Conservation (phyloP, 2,113 vertebrate genomes). For the Entelurus aequoreus region DNA sequence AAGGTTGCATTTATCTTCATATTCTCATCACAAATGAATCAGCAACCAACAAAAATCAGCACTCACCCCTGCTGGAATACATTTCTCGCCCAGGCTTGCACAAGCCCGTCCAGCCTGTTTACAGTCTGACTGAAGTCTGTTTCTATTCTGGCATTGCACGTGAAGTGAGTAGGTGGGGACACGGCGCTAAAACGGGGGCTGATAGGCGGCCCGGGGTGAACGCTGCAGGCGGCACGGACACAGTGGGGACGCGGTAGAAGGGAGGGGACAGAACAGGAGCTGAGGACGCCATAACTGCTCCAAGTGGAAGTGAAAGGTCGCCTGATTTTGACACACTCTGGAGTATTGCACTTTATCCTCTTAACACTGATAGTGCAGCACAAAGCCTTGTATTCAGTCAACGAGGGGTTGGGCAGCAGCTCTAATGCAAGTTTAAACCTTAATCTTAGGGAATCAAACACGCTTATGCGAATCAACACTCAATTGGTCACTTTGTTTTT, state of each 20-base stretch:
- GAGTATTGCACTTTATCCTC: conserved; percentile 1
- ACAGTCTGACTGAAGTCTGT: conserved; percentile 35
- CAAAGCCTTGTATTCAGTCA: neutral
- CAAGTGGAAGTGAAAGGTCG: conserved; percentile 11
- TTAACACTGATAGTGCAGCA: neutral
- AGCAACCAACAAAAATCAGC: conserved; percentile 1
- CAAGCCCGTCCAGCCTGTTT: conserved; percentile 37
- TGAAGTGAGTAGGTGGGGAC: conserved; percentile 25
- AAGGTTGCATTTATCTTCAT: neutral
- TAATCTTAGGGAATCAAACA: too few relatives aligned
- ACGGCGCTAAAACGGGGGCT: conserved; percentile 1
- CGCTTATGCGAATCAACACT: too few relatives aligned
- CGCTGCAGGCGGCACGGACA: conserved; percentile 4
- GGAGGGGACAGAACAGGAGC: conserved; percentile 45
- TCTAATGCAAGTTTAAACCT: too few relatives aligned
- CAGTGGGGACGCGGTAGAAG: conserved; percentile 18
- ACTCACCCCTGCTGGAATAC: conserved; percentile 50
- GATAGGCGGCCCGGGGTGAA: conserved; percentile 8
- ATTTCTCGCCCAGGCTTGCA: conserved; percentile 18
- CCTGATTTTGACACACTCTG: conserved; percentile 22
- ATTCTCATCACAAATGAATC: neutral
- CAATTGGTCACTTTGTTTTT: too few relatives aligned
- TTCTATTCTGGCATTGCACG: conserved; percentile 51
- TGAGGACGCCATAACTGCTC: conserved; percentile 42
- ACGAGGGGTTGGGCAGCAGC: too few relatives aligned